Evolutionary conservation across 2,888 invertebrate genomes (phyloP), one percentile per base, ranked within the genome.

Genomic region (Willowsia nigromaculata): DNA sequence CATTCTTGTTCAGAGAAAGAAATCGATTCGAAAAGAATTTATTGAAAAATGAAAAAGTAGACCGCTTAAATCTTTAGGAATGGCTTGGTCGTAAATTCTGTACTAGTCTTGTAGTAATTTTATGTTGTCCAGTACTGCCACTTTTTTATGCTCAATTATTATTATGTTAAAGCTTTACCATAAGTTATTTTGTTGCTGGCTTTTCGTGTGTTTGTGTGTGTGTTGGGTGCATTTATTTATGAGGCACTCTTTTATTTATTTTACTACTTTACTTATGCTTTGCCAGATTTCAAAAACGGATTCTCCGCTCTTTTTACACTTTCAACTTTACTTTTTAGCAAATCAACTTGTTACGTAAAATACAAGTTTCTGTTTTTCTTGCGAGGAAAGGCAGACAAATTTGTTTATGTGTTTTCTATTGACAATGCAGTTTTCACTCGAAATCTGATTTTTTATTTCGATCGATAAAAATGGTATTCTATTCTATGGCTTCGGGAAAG

Each of bases 401-500:
- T 56, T 56, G 18, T 56, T 18, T 2, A 18, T 22, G 15, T 22
- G 15, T 22, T 18, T 5, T 56, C 22, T 56, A 56, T 56, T 18
- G 56, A 56, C 56, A 56, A 56, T 56, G 56, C 56, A 56, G 50
- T 50, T 56, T 56, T 56, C 56, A 56, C 6, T 22, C 15, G 5
- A 56, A 56, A 56, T 56, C 56, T 22, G 56, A 56, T 56, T 56
- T 56, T 13, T 15, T 56, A 15, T 56, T n/a, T 56, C 56, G 22
- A 56, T 56, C 56, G 56, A 56, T 56, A 15, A n/a, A n/a, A n/a
- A 56, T 56, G 56, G 56, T 56, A n/a, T n/a, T n/a, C n/a, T 56
- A 56, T 56, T 2, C 3, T 3, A 50, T n/a, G 50, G 50, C 2
- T 50, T 3, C n/a, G 15, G 15, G 2, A 50, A 50, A n/a, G 2